Conservation (phyloP, 2,797 vertebrate species). For the Scleropages formosus region DNA sequence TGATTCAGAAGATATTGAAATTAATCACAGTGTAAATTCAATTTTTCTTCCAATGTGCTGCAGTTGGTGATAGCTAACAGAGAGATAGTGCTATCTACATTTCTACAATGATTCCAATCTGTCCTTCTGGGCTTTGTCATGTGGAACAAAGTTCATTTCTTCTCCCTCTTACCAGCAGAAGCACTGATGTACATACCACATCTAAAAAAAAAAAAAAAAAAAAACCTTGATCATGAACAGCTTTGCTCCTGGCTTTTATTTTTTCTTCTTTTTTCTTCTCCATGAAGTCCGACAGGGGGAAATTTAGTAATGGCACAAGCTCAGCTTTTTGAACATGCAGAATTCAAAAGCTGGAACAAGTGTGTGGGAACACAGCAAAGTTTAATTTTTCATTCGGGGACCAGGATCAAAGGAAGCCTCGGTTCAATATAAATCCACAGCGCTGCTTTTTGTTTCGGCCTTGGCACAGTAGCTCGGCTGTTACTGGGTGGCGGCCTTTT, state of each 20-base stretch:
- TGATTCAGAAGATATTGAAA: no score
- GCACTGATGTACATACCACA: not conserved
- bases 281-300: not conserved
- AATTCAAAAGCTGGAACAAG: conserved; percentile 8
- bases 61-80: not conserved
- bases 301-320: not conserved
- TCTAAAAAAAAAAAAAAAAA: not conserved
- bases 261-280: not conserved
- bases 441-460: conserved; percentile 16
- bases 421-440: not conserved
- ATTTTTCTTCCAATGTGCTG: no score
- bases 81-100: not conserved
- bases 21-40: no score
- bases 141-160: not conserved
- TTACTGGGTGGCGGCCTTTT: conserved; percentile 24
- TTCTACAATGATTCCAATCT: not conserved
- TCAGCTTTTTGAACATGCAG: not conserved
- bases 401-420: conserved; percentile 7
- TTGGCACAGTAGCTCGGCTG: not conserved
- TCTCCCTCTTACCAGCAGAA: no score
- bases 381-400: conserved; percentile 15
- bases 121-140: not conserved
- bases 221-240: not conserved
- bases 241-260: not conserved
- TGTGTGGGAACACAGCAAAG: not conserved